Percentiles rank a stretch among this genome's conserved stretches.
phyloP scores from a whole-genome alignment of 1,140 invertebrate species.

The Hermetia illucens region DNA sequence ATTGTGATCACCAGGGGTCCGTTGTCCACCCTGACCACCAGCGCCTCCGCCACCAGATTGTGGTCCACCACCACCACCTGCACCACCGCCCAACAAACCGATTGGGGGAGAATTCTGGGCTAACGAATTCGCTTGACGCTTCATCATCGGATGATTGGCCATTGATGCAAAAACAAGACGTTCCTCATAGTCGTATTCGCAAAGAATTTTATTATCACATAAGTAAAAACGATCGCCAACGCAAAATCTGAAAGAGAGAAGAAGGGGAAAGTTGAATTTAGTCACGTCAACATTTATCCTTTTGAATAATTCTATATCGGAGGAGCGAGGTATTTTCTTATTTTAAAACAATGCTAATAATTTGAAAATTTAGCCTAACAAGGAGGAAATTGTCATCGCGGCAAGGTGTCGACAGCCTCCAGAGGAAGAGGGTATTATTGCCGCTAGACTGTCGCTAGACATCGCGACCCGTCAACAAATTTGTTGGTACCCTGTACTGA shows the following conservation, averaged over 20 bases:
- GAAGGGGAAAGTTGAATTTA: too few species aligned
- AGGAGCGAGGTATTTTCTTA: too few species aligned
- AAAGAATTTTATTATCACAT: slow-evolving; percentile 93
- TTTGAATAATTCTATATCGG: too few species aligned
- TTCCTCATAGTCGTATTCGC: slow-evolving; percentile 95
- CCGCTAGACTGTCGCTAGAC: too few species aligned
- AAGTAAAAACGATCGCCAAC: slow-evolving; percentile 93
- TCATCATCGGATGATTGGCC: slow-evolving; percentile 83
- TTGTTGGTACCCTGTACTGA: too few species aligned
- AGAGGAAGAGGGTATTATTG: too few species aligned
- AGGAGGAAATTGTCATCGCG: too few species aligned
- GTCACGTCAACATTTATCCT: slow-evolving; percentile 1
- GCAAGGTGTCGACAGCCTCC: too few species aligned
- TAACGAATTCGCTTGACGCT: slow-evolving; percentile 54
- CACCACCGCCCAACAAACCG: slow-evolving; percentile 9
- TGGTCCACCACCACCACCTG: slow-evolving; percentile 7
- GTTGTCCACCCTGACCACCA: slow-evolving; percentile 8
- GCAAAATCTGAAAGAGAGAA: slow-evolving; percentile 65
- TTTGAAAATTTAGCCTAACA: too few species aligned
- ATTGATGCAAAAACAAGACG: slow-evolving; percentile 80
- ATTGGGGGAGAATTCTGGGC: slow-evolving; percentile 20
- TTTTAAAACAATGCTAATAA: too few species aligned
- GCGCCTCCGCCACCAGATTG: slow-evolving; percentile 10
- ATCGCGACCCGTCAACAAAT: too few species aligned
- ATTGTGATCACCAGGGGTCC: slow-evolving; percentile 25